A percentile compares a stretch with the other conserved stretches of the same genome.
Conservation (phyloP, 2,113 vertebrate genomes). For the Gulo gulo region DNA sequence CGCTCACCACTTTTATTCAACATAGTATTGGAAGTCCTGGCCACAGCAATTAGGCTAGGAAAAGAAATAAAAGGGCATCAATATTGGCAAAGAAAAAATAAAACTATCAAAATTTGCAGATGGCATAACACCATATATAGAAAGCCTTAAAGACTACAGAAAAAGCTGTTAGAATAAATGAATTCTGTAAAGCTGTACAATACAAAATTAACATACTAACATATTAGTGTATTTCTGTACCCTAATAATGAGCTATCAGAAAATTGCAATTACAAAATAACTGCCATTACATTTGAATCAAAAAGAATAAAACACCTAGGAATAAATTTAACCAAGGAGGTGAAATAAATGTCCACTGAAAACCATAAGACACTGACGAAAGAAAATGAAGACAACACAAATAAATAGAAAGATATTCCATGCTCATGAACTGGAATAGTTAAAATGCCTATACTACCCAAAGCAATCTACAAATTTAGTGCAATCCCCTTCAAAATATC, state of each 20-base stretch:
- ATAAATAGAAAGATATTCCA: background rate
- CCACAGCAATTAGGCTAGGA: background rate
- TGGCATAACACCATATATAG: background rate
- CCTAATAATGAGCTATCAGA: background rate
- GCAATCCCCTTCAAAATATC: background rate
- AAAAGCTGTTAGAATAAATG: background rate
- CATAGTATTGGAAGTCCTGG: background rate
- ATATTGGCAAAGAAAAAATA: background rate
- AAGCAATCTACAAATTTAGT: background rate
- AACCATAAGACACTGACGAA: background rate
- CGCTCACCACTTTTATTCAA: background rate
- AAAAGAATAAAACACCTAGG: background rate
- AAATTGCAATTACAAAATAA: background rate
- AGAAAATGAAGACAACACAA: background rate
- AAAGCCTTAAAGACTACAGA: background rate
- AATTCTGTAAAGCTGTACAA: background rate
- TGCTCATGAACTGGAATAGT: background rate
- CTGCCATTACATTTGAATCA: background rate
- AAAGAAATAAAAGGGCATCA: background rate
- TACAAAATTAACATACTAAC: background rate
- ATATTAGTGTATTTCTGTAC: background rate
- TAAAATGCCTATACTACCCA: background rate
- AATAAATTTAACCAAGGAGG: background rate
- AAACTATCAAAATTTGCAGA: background rate
- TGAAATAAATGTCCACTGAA: background rate